Percentiles rank a stretch among this genome's conserved stretches.
phyloP scores from a whole-genome alignment of 2,888 invertebrate species.

The Caenorhabditis sp. region DNA sequence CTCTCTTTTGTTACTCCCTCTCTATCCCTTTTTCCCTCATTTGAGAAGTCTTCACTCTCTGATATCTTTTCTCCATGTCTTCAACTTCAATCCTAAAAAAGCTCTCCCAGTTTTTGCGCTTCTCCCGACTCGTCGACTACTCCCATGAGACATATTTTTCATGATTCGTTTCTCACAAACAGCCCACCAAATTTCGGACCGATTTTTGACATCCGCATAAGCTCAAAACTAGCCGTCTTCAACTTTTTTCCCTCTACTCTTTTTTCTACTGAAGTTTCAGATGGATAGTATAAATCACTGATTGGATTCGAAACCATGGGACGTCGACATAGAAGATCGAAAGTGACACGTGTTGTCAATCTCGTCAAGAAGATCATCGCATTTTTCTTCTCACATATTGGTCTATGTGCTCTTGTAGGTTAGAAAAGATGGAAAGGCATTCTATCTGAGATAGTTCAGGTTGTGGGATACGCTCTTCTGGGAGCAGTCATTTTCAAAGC shows the following conservation, averaged over 20 bases:
- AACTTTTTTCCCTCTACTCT: conserved; percentile 30
- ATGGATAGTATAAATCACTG: conserved; percentile 6
- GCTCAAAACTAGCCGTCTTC: conserved; percentile 15
- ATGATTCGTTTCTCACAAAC: conserved; percentile 61
- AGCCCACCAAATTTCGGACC: conserved; percentile 54
- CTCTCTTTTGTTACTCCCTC: conserved; percentile 31
- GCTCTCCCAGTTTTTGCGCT: conserved; percentile 33
- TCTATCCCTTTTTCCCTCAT: conserved; percentile 27
- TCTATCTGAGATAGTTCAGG: conserved; percentile 67
- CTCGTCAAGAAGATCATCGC: conserved; percentile 83
- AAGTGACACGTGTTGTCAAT: conserved; percentile 83
- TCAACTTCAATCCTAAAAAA: conserved; percentile 49
- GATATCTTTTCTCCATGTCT: conserved; percentile 33
- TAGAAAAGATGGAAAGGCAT: background rate
- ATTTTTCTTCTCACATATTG: conserved; percentile 83
- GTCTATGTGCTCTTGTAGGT: conserved; percentile 87
- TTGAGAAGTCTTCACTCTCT: conserved; percentile 27
- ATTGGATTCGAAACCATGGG: conserved; percentile 36
- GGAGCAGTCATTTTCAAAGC: conserved; percentile 83
- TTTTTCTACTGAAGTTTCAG: conserved; percentile 16
- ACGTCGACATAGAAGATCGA: conserved; percentile 74
- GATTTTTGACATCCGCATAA: conserved; percentile 62
- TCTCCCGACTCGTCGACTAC: background rate
- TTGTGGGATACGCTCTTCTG: conserved; percentile 82
- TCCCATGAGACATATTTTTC: conserved; percentile 68